phyloP scores from a whole-genome alignment of 2,888 invertebrate species.

The Dromius quadrimaculatus region DNA sequence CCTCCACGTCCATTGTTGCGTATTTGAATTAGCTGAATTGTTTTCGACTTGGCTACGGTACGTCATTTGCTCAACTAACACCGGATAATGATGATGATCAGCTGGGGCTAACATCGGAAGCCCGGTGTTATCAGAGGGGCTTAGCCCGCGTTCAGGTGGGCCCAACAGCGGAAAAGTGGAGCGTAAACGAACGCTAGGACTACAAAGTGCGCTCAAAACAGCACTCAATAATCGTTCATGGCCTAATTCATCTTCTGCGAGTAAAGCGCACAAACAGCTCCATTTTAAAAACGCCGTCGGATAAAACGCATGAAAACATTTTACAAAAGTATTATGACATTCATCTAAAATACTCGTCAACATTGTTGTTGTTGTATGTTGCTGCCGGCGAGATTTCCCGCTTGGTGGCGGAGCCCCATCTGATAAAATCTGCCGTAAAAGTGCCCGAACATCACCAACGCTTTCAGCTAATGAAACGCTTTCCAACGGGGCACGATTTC shows the following conservation, averaged over 20 bases:
- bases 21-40: background rate
- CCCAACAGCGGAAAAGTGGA: slow-evolving; percentile 81
- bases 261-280: slow-evolving; percentile 88
- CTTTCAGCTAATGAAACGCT: slow-evolving; percentile 86
- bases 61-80: slow-evolving; percentile 83
- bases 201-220: slow-evolving; percentile 87
- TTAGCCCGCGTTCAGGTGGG: slow-evolving; percentile 69
- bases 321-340: slow-evolving; percentile 89
- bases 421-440: slow-evolving; percentile 85
- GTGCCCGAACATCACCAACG: slow-evolving; percentile 85
- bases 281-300: slow-evolving; percentile 94
- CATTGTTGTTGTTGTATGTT: slow-evolving; percentile 69
- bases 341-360: slow-evolving; percentile 85
- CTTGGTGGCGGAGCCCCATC: slow-evolving; percentile 71
- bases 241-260: slow-evolving; percentile 73
- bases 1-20: slow-evolving; percentile 62
- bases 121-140: slow-evolving; percentile 78
- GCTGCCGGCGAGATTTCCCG: background rate
- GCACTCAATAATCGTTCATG: slow-evolving; percentile 80
- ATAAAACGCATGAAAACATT: slow-evolving; percentile 96
- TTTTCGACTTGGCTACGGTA: slow-evolving; percentile 71
- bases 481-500: slow-evolving; percentile 71
- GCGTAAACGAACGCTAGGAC: slow-evolving; percentile 79
- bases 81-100: slow-evolving; percentile 80
- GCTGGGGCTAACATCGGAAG: slow-evolving; percentile 76